These are phyloP conservation scores for Zaprionus gabonicus DNA, from an alignment of 1,140 invertebrate genomes.

Conservation along the genomic window DNA sequence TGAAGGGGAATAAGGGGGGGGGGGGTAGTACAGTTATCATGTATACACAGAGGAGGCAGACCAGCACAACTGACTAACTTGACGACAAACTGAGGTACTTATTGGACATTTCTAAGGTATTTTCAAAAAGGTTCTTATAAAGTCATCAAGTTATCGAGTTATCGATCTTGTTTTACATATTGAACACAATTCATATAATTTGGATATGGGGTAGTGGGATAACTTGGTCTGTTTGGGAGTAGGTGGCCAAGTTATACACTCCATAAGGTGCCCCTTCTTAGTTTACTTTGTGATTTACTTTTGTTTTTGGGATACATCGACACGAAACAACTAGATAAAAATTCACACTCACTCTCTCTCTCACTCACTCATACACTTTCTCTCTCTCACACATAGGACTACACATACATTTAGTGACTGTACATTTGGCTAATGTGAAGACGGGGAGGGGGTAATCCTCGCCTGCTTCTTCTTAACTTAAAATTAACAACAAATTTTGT, in stretches of 20 bases:
- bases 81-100: background rate
- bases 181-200: conserved; percentile 4
- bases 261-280: conserved; percentile 10
- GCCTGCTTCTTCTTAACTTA: conserved; percentile 51
- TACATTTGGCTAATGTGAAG: conserved; percentile 61
- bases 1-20: background rate
- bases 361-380: conserved; percentile 22
- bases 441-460: background rate
- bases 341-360: conserved; percentile 28
- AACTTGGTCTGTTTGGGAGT: background rate
- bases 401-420: conserved; percentile 61
- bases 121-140: background rate
- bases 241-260: background rate
- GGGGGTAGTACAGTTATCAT: conserved; percentile 3
- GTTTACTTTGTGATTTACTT: conserved; percentile 48
- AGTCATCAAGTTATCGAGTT: conserved; percentile 7
- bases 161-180: background rate
- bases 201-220: background rate
- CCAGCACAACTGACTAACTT: background rate
- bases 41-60: conserved; percentile 1
- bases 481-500: conserved; percentile 29
- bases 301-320: conserved; percentile 36
- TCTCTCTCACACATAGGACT: conserved; percentile 23
- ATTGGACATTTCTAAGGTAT: background rate
- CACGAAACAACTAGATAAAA: conserved; percentile 72